phyloP scores from a whole-genome alignment of 2,888 invertebrate genomes.

The Euplexia lucipara region DNA sequence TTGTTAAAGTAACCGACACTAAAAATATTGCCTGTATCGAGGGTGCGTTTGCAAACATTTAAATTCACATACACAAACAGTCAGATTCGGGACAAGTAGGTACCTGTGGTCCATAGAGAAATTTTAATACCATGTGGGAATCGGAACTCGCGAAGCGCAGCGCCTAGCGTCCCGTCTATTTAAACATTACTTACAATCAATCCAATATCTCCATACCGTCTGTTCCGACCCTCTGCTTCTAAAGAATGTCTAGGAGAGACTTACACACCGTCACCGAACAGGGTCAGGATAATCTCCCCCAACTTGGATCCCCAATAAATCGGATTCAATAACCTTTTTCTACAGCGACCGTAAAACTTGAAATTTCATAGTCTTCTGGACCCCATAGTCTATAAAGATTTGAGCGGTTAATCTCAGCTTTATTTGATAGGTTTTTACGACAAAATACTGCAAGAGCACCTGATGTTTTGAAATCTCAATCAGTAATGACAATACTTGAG shows the following conservation, averaged over 20 bases:
- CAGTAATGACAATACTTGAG: conserved; percentile 11
- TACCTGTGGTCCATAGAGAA: too few relatives aligned
- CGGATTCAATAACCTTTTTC: conserved; percentile 70
- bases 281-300: conserved; percentile 63
- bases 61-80: too few relatives aligned
- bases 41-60: too few relatives aligned
- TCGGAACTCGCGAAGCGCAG: too few relatives aligned
- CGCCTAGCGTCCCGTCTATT: too few relatives aligned
- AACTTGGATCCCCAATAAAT: conserved; percentile 66
- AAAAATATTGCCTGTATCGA: too few relatives aligned
- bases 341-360: conserved; percentile 65
- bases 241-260: conserved; percentile 20
- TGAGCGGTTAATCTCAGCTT: conserved; percentile 60
- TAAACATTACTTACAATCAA: conserved; percentile 14
- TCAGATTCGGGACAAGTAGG: too few relatives aligned
- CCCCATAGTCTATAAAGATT: conserved; percentile 61
- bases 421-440: conserved; percentile 41
- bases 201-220: conserved; percentile 13
- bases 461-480: conserved; percentile 19
- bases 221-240: conserved; percentile 9
- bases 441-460: conserved; percentile 12
- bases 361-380: conserved; percentile 71
- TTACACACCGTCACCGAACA: conserved; percentile 60
- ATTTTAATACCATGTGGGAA: too few relatives aligned
- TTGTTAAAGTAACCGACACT: too few relatives aligned